Percentiles rank a stretch among this genome's conserved stretches.
Conservation (phyloP, 2,113 vertebrate genomes). For the Alces alces region DNA sequence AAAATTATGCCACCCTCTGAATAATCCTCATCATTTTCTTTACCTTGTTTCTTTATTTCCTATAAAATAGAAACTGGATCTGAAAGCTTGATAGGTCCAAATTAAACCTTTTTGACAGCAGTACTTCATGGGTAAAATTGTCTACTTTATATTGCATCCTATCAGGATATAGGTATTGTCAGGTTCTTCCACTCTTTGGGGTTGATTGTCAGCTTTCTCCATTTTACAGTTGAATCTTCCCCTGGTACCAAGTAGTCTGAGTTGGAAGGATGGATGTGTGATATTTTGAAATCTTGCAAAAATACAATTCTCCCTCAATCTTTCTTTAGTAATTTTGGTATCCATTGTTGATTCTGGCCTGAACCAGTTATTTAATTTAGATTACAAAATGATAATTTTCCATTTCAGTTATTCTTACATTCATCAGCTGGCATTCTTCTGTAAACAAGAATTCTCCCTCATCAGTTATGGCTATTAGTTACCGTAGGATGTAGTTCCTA, state of each 20-base stretch:
- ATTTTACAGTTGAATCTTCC: not conserved
- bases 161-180: not conserved
- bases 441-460: not conserved
- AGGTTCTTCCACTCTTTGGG: not conserved
- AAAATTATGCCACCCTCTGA: not conserved
- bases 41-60: not conserved
- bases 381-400: not conserved
- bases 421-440: not conserved
- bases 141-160: not conserved
- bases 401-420: not conserved
- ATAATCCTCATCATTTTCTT: not conserved
- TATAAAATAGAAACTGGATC: not conserved
- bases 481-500: not conserved
- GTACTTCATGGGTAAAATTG: not conserved
- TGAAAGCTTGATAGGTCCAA: not conserved
- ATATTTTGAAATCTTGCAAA: not conserved
- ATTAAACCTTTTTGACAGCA: not conserved
- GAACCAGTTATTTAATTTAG: not conserved
- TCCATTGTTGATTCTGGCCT: not conserved
- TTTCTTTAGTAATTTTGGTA: not conserved
- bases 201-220: not conserved
- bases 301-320: not conserved
- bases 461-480: not conserved
- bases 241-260: not conserved
- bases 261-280: not conserved